Evolutionary conservation across 1,140 invertebrate species (phyloP), one percentile per base, ranked within the genome.

Genomic region (Lucilia cuprina): DNA sequence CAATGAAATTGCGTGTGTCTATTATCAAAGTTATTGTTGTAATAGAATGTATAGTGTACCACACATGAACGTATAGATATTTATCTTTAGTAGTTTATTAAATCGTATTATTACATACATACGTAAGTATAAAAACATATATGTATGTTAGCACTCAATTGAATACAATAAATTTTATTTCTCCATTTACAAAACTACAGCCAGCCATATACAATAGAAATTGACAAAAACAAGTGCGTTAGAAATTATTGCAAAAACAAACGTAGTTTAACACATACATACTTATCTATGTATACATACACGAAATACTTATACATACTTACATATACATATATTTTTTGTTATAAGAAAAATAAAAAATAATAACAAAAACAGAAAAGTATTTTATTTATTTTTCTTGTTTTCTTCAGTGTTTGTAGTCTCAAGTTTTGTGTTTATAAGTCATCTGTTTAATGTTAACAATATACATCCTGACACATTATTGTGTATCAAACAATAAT

Each of bases 101-200:
- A 5, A 74, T 21, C 10, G 25, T 34, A 74, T 78, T 14, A 13
- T 49, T 21, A 7, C 4, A n/a, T 2, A 2, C 5, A n/a, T 60
- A n/a, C 14, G 55, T 85, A 21, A 14, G 21, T 35, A 2, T 60
- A 8, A 1, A 12, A 5, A n/a, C n/a, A n/a, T 60, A 17, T 85
- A 21, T n/a, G 35, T 35, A 47, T 82, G 74, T 74, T 83, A 89
- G 89, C 89, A 90, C 87, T 90, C 89, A 89, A 90, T 90, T 90
- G 89, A 87, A 90, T 89, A 89, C 89, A 90, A 90, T 90, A 90
- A 90, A 90, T 90, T 90, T 89, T 87, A 88, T 85, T 88, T 85
- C 74, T 84, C 65, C 74, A 84, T 47, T 14, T 17, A n/a, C 25
- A 84, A 70, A 82, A 50, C 60, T 74, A 84, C 14, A 21, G 25